Percentiles rank a stretch among this genome's conserved stretches.
Evolutionary conservation across 2,888 invertebrate species (phyloP).

Genomic region (Heliothis peltigera): DNA sequence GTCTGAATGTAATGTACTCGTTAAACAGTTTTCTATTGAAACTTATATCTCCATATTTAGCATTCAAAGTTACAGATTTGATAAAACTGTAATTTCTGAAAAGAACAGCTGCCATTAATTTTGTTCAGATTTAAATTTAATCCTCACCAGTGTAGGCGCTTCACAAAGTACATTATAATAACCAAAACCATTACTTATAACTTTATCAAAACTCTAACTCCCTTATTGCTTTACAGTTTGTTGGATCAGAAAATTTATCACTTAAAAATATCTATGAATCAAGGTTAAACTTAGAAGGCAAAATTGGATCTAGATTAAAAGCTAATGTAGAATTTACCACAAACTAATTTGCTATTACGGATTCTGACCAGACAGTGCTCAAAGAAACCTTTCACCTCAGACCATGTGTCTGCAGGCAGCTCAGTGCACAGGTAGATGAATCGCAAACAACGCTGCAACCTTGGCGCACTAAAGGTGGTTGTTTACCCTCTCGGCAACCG

Average conservation of each 20-base stretch:
- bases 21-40: not conserved
- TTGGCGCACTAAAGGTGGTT: conserved; percentile 52
- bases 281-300: not conserved
- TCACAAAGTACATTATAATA: conserved; percentile 44
- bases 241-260: conserved; percentile 31
- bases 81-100: conserved; percentile 26
- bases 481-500: conserved; percentile 46
- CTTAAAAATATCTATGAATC: no score
- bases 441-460: conserved; percentile 47
- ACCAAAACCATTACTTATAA: conserved; percentile 43
- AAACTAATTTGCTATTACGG: conserved; percentile 14
- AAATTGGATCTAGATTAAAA: not conserved
- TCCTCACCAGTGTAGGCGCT: conserved; percentile 27
- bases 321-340: not conserved
- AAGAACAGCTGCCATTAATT: conserved; percentile 36
- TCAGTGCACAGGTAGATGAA: conserved; percentile 35
- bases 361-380: conserved; percentile 23
- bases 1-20: not conserved
- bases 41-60: not conserved
- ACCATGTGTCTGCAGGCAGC: conserved; percentile 18
- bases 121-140: conserved; percentile 47
- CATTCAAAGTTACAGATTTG: not conserved
- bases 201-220: conserved; percentile 47
- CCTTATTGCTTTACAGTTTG: conserved; percentile 42
- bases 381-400: conserved; percentile 23